Conservation (phyloP, 2,797 vertebrate species). For the Leptatherina wallacei region DNA sequence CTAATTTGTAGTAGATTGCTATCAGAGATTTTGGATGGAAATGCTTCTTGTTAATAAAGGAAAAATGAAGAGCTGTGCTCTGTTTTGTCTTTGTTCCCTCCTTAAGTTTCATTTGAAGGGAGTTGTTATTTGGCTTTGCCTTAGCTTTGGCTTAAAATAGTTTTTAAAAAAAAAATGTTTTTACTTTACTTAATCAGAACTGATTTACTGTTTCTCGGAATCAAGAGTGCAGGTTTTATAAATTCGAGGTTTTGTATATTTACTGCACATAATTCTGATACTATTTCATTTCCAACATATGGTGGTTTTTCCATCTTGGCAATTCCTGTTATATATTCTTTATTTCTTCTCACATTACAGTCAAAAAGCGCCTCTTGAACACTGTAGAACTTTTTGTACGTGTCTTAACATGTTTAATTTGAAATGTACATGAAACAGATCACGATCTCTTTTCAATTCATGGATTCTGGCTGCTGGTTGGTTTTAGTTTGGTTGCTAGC, state of each 20-base stretch:
- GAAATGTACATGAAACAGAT: slow-evolving; percentile 65
- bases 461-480: slow-evolving; percentile 63
- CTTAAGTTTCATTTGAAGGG: slow-evolving; percentile 46
- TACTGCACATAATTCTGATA: slow-evolving; percentile 10
- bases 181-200: slow-evolving; percentile 1
- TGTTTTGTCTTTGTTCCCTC: slow-evolving; percentile 41
- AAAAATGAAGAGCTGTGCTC: slow-evolving; percentile 35
- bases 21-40: slow-evolving; percentile 67
- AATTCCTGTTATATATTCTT: slow-evolving; percentile 26
- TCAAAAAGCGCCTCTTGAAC: slow-evolving; percentile 30
- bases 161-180: background rate
- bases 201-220: slow-evolving; percentile 18
- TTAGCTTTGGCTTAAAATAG: slow-evolving; percentile 20
- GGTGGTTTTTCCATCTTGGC: slow-evolving; percentile 36
- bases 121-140: slow-evolving; percentile 29
- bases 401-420: slow-evolving; percentile 38
- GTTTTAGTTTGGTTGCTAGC: slow-evolving; percentile 75
- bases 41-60: slow-evolving; percentile 52
- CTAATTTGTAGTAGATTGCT: slow-evolving; percentile 74
- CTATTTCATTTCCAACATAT: background rate
- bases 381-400: slow-evolving; percentile 40
- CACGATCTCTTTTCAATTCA: slow-evolving; percentile 67
- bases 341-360: slow-evolving; percentile 38
- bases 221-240: slow-evolving; percentile 19
- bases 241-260: slow-evolving; percentile 16